Evolutionary conservation across 2,888 invertebrate genomes (phyloP), one percentile per base, ranked within the genome.

Genomic region (Limnephilus marmoratus): DNA sequence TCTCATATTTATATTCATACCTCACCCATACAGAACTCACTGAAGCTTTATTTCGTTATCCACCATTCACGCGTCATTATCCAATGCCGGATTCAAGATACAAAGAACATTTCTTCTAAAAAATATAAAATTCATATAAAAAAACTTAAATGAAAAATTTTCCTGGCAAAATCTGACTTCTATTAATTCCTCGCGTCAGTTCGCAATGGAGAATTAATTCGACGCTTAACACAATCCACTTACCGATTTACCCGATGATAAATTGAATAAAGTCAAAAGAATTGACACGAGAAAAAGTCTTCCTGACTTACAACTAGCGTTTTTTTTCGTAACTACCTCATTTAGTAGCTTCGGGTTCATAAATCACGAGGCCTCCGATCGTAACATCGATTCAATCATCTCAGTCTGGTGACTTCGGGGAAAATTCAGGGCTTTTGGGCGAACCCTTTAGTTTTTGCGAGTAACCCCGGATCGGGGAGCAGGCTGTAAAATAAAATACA

Each of bases 11-110:
- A 24, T 68, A 68, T 68, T 68, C 68, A 68, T 68, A 68, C 68
- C 68, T 68, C 9, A 68, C 68, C 68, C 68, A n/a, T 68, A 68
- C 24, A 24, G 11, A 68, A 68, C 68, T n/a, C 68, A 68, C 68
- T 68, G 68, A 68, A 34, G 82, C 31, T 31, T 82, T 82, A 82
- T 29, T 45, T 41, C 7, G 85, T 45, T 86, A 86, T 86, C 85
- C n/a, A 29, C 24, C 45, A n/a, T 86, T 86, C 85, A 86, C 85
- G 85, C 85, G 29, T 86, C 85, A 86, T 86, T 86, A 86, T 86
- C 85, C 85, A 86, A 86, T n/a, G 85, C 24, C 11, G 85, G 41
- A 86, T 37, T 41, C 29, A 45, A 68, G 9, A 68, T 24, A 68
- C 24, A 24, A 68, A 68, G 68, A 68, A 24, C 24, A 24, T n/a